Percentiles rank a stretch among this genome's conserved stretches.
These are phyloP conservation scores for Bubo blakistoni DNA, from an alignment of 2,113 vertebrate species.

Conservation along the genomic window DNA sequence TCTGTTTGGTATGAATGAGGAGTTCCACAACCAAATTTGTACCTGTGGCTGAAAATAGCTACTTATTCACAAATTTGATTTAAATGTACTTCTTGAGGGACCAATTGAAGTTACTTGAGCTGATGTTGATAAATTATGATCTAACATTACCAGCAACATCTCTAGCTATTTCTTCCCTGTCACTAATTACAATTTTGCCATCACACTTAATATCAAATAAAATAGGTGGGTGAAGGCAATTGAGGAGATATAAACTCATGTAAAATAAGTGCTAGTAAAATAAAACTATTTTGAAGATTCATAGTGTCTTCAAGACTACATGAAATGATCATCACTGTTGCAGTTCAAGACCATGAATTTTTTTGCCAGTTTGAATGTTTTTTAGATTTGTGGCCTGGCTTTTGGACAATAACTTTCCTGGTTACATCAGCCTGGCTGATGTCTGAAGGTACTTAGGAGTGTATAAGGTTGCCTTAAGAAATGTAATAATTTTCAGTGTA, in stretches of 20 bases:
- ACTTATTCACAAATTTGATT: background rate
- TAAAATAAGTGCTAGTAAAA: background rate
- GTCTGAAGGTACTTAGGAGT: background rate
- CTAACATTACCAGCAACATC: background rate
- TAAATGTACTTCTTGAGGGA: background rate
- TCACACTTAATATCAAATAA: background rate
- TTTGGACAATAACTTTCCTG: background rate
- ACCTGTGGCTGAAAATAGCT: background rate
- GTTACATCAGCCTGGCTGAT: background rate
- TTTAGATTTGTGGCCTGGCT: background rate
- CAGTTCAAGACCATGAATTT: background rate
- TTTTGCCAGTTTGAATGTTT: background rate
- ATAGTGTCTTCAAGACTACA: background rate
- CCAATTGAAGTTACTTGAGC: background rate
- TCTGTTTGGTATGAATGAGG: background rate
- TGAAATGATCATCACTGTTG: background rate
- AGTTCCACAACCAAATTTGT: background rate
- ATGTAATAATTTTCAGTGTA: background rate
- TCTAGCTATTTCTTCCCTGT: background rate
- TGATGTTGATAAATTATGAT: background rate
- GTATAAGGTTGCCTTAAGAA: background rate
- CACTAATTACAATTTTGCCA: background rate
- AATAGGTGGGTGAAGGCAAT: background rate
- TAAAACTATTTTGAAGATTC: background rate
- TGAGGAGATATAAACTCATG: background rate